Conservation (phyloP, 2,888 invertebrate genomes). For the Teinopalpus imperialis region DNA sequence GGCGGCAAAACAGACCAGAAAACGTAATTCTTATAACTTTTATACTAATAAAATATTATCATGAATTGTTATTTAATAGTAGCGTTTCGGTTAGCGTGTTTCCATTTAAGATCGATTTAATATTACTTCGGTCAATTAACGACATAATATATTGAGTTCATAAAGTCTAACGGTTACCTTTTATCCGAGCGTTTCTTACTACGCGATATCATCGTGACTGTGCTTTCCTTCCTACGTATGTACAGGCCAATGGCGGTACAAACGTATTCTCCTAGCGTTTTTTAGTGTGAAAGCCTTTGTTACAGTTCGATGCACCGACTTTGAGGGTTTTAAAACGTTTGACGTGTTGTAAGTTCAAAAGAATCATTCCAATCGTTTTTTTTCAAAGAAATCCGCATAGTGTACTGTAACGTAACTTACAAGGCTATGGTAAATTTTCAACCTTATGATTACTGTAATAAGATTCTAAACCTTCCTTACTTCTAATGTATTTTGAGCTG, state of each 20-base stretch:
- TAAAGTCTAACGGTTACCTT: constrained; percentile 8
- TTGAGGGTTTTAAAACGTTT: constrained; percentile 35
- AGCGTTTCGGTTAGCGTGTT: neutral
- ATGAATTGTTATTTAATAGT: too few relatives aligned
- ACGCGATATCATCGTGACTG: constrained; percentile 4
- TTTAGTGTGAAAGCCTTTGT: constrained; percentile 28
- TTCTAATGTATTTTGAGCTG: constrained; percentile 25
- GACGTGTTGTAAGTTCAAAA: constrained; percentile 42
- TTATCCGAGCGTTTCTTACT: neutral
- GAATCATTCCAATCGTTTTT: constrained; percentile 40
- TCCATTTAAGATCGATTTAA: constrained; percentile 6
- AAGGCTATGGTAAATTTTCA: constrained; percentile 4
- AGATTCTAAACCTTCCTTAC: too few relatives aligned
- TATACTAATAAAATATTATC: too few relatives aligned
- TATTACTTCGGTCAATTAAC: constrained; percentile 12
- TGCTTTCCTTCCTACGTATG: too few relatives aligned
- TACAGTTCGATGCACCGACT: constrained; percentile 37
- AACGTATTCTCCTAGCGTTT: constrained; percentile 7
- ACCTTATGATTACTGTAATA: too few relatives aligned
- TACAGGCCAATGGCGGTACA: neutral
- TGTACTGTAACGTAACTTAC: constrained; percentile 12
- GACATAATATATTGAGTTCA: constrained; percentile 9
- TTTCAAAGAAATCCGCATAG: constrained; percentile 44
- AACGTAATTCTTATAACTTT: too few relatives aligned
- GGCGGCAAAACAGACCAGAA: too few relatives aligned